A percentile compares a stretch with the other conserved stretches of the same genome.
Conservation (phyloP, 2,797 vertebrate species). For the Ciconia nigra region DNA sequence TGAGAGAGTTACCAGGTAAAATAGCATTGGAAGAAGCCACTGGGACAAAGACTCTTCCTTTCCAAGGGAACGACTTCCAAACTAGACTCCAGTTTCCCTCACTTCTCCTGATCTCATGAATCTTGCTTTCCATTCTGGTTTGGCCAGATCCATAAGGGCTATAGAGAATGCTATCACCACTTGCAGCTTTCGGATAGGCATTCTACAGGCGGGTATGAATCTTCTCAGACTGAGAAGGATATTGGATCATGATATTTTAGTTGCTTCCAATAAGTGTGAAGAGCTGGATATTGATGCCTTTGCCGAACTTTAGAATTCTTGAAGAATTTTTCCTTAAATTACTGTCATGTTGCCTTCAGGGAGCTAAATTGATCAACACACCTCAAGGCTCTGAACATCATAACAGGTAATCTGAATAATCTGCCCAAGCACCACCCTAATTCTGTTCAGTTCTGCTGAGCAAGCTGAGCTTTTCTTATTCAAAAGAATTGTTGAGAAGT, state of each 20-base stretch:
- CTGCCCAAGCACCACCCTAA: accelerated
- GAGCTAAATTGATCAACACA: background rate
- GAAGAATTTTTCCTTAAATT: background rate
- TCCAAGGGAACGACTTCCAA: background rate
- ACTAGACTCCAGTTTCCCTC: background rate
- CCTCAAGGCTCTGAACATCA: background rate
- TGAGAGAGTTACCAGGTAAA: background rate
- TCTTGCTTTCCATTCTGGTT: background rate
- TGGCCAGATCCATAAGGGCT: background rate
- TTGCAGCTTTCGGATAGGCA: accelerated
- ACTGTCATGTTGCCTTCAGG: background rate
- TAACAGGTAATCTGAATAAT: background rate
- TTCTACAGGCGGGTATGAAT: background rate
- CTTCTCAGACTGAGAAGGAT: background rate
- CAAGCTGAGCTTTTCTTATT: background rate
- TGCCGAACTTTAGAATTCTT: background rate
- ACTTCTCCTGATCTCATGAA: background rate
- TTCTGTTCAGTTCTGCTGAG: background rate
- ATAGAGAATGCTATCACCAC: background rate
- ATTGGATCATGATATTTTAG: background rate
- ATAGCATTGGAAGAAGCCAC: background rate
- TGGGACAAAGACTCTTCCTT: background rate
- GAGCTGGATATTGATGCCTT: background rate
- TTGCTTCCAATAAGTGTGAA: background rate
- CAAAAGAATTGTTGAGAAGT: background rate